Evolutionary conservation across 2,797 vertebrate genomes (phyloP).

Genomic region (Channallabes apus): DNA sequence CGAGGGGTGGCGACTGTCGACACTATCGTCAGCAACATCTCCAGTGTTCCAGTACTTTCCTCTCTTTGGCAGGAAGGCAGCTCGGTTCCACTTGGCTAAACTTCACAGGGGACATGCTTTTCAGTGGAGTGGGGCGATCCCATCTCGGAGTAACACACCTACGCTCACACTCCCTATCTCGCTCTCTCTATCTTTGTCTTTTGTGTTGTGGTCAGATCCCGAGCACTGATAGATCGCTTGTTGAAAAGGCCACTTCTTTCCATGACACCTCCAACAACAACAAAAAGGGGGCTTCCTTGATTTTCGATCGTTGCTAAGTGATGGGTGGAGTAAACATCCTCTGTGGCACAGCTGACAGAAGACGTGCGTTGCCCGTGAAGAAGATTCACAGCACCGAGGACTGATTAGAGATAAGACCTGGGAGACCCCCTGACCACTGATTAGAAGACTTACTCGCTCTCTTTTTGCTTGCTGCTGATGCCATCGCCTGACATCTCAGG

Average conservation of each 20-base stretch:
- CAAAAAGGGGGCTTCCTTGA: conserved; percentile 43
- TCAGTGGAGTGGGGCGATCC: conserved; percentile 28
- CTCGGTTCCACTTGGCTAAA: conserved; percentile 50
- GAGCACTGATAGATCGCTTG: conserved; percentile 37
- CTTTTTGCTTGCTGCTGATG: conserved; percentile 48
- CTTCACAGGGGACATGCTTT: conserved; percentile 26
- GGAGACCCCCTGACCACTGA: conserved; percentile 36
- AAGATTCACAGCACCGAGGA: conserved; percentile 42
- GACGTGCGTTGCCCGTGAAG: conserved; percentile 43
- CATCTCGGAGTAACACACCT: conserved; percentile 24
- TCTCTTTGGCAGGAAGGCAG: conserved; percentile 41
- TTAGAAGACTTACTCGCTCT: conserved; percentile 33
- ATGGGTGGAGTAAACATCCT: conserved; percentile 50
- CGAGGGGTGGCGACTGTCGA: conserved; percentile 49
- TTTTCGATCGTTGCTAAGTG: conserved; percentile 57
- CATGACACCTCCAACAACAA: conserved; percentile 57
- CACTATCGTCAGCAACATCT: conserved; percentile 33
- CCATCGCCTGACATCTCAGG: conserved; percentile 15
- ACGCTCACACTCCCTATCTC: background rate
- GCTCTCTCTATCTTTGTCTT: conserved; percentile 50
- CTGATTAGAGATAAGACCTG: conserved; percentile 48
- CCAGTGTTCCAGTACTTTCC: conserved; percentile 46
- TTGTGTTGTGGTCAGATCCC: conserved; percentile 57
- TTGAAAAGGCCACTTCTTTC: conserved; percentile 48
- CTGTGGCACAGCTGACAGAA: conserved; percentile 37